phyloP scores from a whole-genome alignment of 1,140 invertebrate genomes.

The Dendrolimus kikuchii region DNA sequence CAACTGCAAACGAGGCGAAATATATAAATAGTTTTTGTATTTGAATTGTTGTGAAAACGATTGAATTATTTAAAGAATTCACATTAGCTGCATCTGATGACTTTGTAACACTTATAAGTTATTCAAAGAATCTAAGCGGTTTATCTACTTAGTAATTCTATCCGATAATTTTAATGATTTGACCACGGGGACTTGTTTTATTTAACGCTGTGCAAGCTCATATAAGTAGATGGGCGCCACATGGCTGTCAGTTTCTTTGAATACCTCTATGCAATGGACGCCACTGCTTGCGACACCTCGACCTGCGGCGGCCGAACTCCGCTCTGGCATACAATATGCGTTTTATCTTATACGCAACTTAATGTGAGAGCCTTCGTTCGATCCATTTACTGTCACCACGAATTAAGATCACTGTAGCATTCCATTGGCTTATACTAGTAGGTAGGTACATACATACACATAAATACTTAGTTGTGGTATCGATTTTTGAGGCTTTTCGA shows the following conservation, averaged over 20 bases:
- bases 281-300: constrained; percentile 47
- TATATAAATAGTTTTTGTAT: too few species aligned
- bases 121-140: background rate
- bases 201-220: background rate
- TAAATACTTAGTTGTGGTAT: constrained; percentile 1
- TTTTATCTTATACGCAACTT: constrained; percentile 38
- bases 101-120: constrained; percentile 1
- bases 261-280: constrained; percentile 39
- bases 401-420: too few species aligned
- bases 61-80: too few species aligned
- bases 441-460: too few species aligned
- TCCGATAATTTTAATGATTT: too few species aligned
- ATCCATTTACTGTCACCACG: too few species aligned
- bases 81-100: background rate
- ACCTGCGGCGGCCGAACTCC: constrained; percentile 28
- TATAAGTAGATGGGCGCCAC: constrained; percentile 30
- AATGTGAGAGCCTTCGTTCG: constrained; percentile 13
- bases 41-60: too few species aligned
- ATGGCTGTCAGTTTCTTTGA: constrained; percentile 37
- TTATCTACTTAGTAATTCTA: too few species aligned
- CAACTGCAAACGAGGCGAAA: too few species aligned
- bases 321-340: constrained; percentile 46
- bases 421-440: too few species aligned
- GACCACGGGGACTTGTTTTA: background rate
- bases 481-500: constrained; percentile 11